These are phyloP conservation scores for Chlorodrepanis virens DNA, from an alignment of 2,113 vertebrate species.

Conservation along the genomic window DNA sequence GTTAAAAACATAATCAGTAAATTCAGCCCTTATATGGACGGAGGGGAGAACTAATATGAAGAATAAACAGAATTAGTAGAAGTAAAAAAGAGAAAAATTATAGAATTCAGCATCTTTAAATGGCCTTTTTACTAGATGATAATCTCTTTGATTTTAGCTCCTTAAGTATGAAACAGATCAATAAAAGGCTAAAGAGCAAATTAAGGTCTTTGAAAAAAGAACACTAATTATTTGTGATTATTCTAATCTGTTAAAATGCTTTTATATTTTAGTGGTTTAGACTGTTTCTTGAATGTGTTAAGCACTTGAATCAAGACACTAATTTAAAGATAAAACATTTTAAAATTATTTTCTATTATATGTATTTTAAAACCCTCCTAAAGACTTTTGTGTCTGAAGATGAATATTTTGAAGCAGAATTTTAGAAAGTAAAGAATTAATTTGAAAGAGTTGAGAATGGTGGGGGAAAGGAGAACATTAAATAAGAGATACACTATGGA, in stretches of 20 bases:
- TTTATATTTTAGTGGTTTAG: background rate
- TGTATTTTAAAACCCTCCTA: background rate
- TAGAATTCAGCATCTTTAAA: background rate
- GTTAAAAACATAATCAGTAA: background rate
- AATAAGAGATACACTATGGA: background rate
- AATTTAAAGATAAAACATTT: background rate
- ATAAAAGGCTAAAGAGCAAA: background rate
- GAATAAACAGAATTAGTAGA: background rate
- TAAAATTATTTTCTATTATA: background rate
- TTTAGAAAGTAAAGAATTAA: background rate
- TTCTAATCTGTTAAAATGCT: background rate
- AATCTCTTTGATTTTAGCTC: background rate
- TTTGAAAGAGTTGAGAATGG: background rate
- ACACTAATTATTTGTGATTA: background rate
- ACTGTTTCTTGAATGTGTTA: background rate
- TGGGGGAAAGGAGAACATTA: background rate
- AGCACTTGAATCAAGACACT: background rate
- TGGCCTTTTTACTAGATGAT: background rate
- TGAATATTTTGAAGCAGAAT: background rate
- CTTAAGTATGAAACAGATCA: background rate
- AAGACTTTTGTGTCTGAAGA: background rate
- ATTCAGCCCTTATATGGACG: background rate
- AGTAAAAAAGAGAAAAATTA: background rate
- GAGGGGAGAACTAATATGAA: background rate
- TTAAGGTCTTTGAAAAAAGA: background rate